A percentile compares a stretch with the other conserved stretches of the same genome.
phyloP scores from a whole-genome alignment of 2,888 invertebrate genomes.

The Cactoblastis cactorum region DNA sequence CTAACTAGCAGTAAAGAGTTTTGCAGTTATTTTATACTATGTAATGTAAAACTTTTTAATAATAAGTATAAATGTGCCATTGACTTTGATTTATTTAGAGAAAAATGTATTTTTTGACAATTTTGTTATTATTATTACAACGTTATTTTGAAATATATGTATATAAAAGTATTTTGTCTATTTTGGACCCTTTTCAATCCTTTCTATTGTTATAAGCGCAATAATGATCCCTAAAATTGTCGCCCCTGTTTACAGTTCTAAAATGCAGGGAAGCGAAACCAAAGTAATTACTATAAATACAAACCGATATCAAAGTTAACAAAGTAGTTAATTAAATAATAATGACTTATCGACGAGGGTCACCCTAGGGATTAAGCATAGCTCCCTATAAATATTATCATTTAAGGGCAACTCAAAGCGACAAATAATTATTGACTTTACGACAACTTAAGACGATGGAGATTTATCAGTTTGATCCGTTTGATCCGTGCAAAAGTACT shows the following conservation, averaged over 20 bases:
- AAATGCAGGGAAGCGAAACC: too few species aligned
- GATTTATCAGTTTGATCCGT: too few species aligned
- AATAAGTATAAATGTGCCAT: slow-evolving; percentile 12
- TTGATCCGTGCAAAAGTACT: too few species aligned
- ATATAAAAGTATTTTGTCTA: slow-evolving; percentile 1
- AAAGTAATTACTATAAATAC: slow-evolving; percentile 18
- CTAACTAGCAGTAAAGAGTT: slow-evolving; percentile 4
- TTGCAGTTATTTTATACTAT: slow-evolving; percentile 10
- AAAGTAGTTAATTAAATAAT: slow-evolving; percentile 28
- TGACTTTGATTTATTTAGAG: not conserved
- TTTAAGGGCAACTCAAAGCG: slow-evolving; percentile 23
- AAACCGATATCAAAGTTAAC: slow-evolving; percentile 21
- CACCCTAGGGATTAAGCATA: slow-evolving; percentile 16
- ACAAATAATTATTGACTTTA: not conserved
- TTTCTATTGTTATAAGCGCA: not conserved
- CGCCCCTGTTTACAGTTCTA: too few species aligned
- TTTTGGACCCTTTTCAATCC: not conserved
- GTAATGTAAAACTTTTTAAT: slow-evolving; percentile 2
- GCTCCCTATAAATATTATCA: slow-evolving; percentile 24
- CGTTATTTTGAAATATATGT: slow-evolving; percentile 5
- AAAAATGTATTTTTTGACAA: slow-evolving; percentile 8
- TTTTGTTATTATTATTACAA: slow-evolving; percentile 2
- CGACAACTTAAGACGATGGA: too few species aligned
- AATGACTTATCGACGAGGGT: slow-evolving; percentile 29
- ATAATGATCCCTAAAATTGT: not conserved